A percentile compares a stretch with the other conserved stretches of the same genome.
Evolutionary conservation across 2,888 invertebrate species (phyloP).

Genomic region (Dryococelus australis): DNA sequence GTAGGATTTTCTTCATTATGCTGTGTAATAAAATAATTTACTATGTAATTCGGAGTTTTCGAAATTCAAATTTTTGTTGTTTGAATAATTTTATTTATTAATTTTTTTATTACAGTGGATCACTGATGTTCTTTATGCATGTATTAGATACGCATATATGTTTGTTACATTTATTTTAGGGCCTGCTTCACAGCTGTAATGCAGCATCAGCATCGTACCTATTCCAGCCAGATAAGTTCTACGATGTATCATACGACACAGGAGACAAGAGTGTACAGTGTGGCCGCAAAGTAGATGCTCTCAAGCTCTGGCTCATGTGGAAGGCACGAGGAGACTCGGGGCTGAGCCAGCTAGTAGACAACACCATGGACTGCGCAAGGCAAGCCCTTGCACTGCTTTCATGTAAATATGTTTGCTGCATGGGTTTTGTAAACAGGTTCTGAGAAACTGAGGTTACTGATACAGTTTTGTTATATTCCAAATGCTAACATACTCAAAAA

Average conservation of each 20-base stretch:
- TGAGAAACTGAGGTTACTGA: neutral
- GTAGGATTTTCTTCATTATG: too few relatives aligned
- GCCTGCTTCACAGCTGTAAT: slow-evolving; percentile 71
- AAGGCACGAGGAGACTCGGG: slow-evolving; percentile 76
- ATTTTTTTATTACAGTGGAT: too few relatives aligned
- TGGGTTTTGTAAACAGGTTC: neutral
- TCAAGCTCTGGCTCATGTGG: slow-evolving; percentile 94
- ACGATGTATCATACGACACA: slow-evolving; percentile 78
- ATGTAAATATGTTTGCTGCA: neutral
- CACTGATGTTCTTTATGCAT: too few relatives aligned
- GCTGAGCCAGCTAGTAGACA: slow-evolving; percentile 68
- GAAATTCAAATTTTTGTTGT: too few relatives aligned
- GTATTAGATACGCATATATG: too few relatives aligned
- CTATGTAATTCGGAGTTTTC: too few relatives aligned
- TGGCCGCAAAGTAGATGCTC: slow-evolving; percentile 90
- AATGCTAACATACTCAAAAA: too few relatives aligned
- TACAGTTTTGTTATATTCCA: neutral
- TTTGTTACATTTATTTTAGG: slow-evolving; percentile 49
- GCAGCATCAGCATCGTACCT: slow-evolving; percentile 77
- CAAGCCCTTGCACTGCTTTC: slow-evolving; percentile 50
- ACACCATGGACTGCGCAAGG: slow-evolving; percentile 68
- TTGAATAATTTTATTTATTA: too few relatives aligned
- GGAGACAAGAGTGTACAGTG: slow-evolving; percentile 92
- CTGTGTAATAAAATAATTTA: too few relatives aligned
- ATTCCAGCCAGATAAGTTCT: slow-evolving; percentile 86